phyloP scores from a whole-genome alignment of 1,140 invertebrate genomes.

The Octopus sinensis region DNA sequence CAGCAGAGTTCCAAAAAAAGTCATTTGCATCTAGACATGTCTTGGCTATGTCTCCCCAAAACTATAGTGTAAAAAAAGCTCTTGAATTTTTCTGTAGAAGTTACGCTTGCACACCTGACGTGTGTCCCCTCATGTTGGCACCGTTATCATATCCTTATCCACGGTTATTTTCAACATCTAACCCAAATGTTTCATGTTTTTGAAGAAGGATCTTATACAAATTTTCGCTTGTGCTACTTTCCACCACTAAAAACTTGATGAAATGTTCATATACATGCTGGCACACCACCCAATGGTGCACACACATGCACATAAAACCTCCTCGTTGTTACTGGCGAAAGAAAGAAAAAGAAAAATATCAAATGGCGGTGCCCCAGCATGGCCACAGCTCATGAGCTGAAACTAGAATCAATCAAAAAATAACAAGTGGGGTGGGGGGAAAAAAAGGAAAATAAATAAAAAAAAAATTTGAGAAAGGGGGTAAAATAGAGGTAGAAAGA shows the following conservation, averaged over 20 bases:
- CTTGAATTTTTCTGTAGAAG: conserved; percentile 5
- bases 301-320: too few species aligned
- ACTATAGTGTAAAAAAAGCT: conserved; percentile 1
- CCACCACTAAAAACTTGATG: conserved; percentile 4
- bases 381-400: too few species aligned
- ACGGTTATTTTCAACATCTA: conserved; percentile 4
- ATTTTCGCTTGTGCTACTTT: conserved; percentile 1
- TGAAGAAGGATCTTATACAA: conserved; percentile 1
- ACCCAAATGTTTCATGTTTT: neutral
- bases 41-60: conserved; percentile 4
- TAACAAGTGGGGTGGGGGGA: too few species aligned
- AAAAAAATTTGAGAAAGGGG: too few species aligned
- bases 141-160: conserved; percentile 7
- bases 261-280: conserved; percentile 8
- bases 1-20: conserved; percentile 1
- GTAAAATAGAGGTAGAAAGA: too few species aligned
- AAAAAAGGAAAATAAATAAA: too few species aligned
- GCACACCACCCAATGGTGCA: too few species aligned
- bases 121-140: conserved; percentile 3
- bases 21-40: conserved; percentile 7
- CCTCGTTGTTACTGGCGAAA: too few species aligned
- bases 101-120: conserved; percentile 3
- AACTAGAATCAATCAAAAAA: too few species aligned
- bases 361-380: too few species aligned
- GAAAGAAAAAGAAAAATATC: too few species aligned